These are phyloP conservation scores for Marisa cornuarietis DNA, from an alignment of 1,140 invertebrate genomes.

Conservation along the genomic window DNA sequence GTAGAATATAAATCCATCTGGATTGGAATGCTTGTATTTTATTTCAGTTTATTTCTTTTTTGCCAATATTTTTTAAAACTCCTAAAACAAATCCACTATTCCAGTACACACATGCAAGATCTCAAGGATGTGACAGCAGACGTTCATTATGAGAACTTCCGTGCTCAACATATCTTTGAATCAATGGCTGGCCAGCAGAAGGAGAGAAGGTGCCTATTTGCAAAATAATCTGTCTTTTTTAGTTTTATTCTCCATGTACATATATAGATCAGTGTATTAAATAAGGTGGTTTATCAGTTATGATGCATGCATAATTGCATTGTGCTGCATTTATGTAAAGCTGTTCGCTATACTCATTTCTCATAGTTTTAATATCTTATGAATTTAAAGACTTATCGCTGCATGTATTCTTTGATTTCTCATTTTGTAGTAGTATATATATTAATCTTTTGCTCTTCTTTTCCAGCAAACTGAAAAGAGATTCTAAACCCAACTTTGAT, in stretches of 20 bases:
- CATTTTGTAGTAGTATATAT: slow-evolving; percentile 2
- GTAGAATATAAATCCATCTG: too few species aligned
- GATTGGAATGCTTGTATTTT: too few species aligned
- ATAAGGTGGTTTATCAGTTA: not conserved
- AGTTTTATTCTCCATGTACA: not conserved
- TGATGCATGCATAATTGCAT: not conserved
- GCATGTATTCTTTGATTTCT: too few species aligned
- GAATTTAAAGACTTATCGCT: too few species aligned
- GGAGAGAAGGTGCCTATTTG: slow-evolving; percentile 40
- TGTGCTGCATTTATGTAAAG: too few species aligned
- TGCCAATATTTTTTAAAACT: not conserved
- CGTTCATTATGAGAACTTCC: slow-evolving; percentile 66
- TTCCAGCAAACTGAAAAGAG: slow-evolving; percentile 84
- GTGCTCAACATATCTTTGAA: slow-evolving; percentile 58
- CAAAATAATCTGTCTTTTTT: not conserved
- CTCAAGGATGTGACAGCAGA: slow-evolving; percentile 66
- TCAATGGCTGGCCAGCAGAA: slow-evolving; percentile 35
- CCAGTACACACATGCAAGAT: slow-evolving; percentile 68
- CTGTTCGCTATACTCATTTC: too few species aligned
- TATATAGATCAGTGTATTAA: not conserved
- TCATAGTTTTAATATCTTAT: too few species aligned
- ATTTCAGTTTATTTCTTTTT: too few species aligned
- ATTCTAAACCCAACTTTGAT: slow-evolving; percentile 79
- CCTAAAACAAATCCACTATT: not conserved
- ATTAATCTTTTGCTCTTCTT: not conserved